Evolutionary conservation across 2,888 invertebrate species (phyloP).

Genomic region (Steromphala cineraria): DNA sequence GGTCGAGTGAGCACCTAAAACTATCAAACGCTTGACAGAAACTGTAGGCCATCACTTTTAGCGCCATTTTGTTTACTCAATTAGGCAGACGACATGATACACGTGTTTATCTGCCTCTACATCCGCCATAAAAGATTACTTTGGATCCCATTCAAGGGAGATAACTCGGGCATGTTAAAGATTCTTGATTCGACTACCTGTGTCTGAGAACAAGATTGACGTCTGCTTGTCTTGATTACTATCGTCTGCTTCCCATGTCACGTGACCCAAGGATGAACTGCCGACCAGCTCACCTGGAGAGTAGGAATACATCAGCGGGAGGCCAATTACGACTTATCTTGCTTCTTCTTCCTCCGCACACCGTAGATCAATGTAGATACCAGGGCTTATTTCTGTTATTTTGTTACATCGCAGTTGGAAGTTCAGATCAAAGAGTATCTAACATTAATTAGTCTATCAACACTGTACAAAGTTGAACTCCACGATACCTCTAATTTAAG

Average conservation of each 20-base stretch:
- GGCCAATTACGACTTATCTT: not conserved
- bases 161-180: not conserved
- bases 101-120: not conserved
- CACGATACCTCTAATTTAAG: too few relatives aligned
- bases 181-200: not conserved
- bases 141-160: not conserved
- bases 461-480: too few relatives aligned
- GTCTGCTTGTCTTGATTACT: not conserved
- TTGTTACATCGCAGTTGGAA: too few relatives aligned
- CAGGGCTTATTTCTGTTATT: too few relatives aligned
- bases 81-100: slow-evolving; percentile 8
- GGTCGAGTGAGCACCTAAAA: not conserved
- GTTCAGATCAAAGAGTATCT: too few relatives aligned
- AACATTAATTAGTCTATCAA: too few relatives aligned
- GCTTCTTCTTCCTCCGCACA: not conserved
- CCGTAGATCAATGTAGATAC: too few relatives aligned
- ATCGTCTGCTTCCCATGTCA: slow-evolving; percentile 1
- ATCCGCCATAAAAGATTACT: not conserved
- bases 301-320: not conserved
- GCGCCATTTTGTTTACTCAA: slow-evolving; percentile 13
- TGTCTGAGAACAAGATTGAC: not conserved
- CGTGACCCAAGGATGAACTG: not conserved
- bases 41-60: not conserved
- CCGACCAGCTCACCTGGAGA: not conserved
- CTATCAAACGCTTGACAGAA: slow-evolving; percentile 8